These are phyloP conservation scores for Hycleus phaleratus DNA, from an alignment of 1,140 invertebrate species.

Conservation along the genomic window DNA sequence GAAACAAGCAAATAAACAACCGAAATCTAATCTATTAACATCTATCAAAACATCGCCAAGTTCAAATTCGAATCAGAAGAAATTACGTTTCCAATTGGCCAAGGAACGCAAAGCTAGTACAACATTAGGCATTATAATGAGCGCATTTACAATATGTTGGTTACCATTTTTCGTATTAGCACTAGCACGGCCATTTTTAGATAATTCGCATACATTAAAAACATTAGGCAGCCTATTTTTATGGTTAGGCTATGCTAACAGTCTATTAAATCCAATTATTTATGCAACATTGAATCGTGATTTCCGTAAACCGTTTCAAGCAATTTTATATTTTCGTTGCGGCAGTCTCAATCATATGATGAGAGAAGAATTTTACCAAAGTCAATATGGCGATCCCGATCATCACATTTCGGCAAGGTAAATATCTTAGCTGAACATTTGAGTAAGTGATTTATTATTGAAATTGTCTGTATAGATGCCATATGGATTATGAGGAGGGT, in stretches of 20 bases:
- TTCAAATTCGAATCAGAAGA: conserved; percentile 55
- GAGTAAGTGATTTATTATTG: no score
- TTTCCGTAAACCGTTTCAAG: conserved; percentile 87
- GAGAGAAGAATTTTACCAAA: conserved; percentile 86
- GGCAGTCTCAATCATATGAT: conserved; percentile 83
- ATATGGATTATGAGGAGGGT: conserved; percentile 48
- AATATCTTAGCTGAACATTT: no score
- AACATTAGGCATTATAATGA: conserved; percentile 95
- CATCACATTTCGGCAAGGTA: conserved; percentile 39
- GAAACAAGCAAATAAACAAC: conserved; percentile 37
- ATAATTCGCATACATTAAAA: conserved; percentile 58
- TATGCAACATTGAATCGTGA: conserved; percentile 88
- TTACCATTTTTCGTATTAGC: conserved; percentile 93
- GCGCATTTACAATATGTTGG: conserved; percentile 94
- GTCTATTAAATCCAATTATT: conserved; percentile 86
- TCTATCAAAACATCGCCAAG: conserved; percentile 43
- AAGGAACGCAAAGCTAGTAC: conserved; percentile 92
- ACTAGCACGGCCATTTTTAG: conserved; percentile 72
- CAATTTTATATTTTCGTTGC: conserved; percentile 82
- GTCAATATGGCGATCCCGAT: conserved; percentile 77
- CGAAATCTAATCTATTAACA: conserved; percentile 23
- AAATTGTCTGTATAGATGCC: conserved; percentile 14
- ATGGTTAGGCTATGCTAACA: conserved; percentile 92
- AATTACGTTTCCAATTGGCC: conserved; percentile 69
- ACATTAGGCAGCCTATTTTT: conserved; percentile 68